A percentile compares a stretch with the other conserved stretches of the same genome.
Conservation (phyloP, 2,797 vertebrate species). For the Denticeps clupeoides region DNA sequence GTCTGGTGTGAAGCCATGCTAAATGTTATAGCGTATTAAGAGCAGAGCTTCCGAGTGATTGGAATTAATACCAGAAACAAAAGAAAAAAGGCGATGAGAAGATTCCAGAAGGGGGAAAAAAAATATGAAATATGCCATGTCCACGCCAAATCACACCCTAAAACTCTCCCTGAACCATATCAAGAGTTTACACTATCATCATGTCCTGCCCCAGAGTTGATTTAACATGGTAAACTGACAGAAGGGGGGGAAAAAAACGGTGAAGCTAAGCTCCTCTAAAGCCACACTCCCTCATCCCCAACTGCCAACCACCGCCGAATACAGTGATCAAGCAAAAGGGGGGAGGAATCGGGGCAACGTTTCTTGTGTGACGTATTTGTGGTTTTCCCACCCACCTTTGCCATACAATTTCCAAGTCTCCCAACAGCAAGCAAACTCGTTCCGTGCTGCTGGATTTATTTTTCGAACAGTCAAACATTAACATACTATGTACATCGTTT, state of each 20-base stretch:
- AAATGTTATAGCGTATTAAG: conserved; percentile 98
- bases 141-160: not conserved
- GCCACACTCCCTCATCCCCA: conserved; percentile 73
- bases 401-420: conserved; percentile 83
- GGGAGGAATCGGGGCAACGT: conserved; percentile 63
- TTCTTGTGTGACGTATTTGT: conserved; percentile 39
- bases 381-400: conserved; percentile 47
- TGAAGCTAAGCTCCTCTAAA: conserved; percentile 32
- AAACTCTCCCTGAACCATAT: conserved; percentile 67
- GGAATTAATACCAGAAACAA: conserved; percentile 82
- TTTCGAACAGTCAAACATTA: conserved; percentile 94
- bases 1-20: conserved; percentile 99
- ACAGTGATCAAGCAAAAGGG: conserved; percentile 85
- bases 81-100: conserved; percentile 89
- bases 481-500: conserved; percentile 99
- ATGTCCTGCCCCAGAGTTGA: conserved; percentile 79
- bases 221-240: conserved; percentile 76
- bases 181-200: conserved; percentile 73
- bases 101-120: conserved; percentile 57
- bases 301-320: conserved; percentile 82
- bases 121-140: not conserved
- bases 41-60: conserved; percentile 90
- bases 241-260: too few relatives aligned
- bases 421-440: conserved; percentile 79
- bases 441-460: conserved; percentile 1